These are phyloP conservation scores for Vipera latastei DNA, from an alignment of 2,797 vertebrate genomes.

Conservation along the genomic window DNA sequence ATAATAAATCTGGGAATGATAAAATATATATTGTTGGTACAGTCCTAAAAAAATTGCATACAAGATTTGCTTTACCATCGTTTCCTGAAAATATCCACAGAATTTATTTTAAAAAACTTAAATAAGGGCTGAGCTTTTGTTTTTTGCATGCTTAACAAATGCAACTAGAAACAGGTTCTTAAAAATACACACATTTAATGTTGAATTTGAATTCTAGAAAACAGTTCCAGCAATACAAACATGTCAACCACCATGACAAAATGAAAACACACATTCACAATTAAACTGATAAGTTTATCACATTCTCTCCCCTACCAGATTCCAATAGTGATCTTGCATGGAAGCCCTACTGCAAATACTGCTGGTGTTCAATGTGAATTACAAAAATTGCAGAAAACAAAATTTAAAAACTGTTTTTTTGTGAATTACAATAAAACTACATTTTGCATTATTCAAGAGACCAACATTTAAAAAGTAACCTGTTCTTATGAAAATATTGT, in stretches of 20 bases:
- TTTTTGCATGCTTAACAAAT: conserved; percentile 34
- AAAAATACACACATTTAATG: conserved; percentile 81
- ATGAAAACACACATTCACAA: conserved; percentile 74
- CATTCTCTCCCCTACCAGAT: conserved; percentile 63
- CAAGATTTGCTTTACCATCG: background rate
- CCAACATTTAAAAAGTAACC: conserved; percentile 77
- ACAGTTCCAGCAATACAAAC: conserved; percentile 80
- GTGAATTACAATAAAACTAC: conserved; percentile 73
- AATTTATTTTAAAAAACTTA: background rate
- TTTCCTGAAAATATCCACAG: background rate
- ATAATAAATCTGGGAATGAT: background rate
- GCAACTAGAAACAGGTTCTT: conserved; percentile 72
- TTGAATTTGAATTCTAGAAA: conserved; percentile 76
- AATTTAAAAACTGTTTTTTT: conserved; percentile 63
- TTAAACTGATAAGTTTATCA: conserved; percentile 69
- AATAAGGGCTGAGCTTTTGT: background rate
- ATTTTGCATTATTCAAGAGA: conserved; percentile 76
- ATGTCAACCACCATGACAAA: conserved; percentile 74
- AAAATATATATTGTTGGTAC: background rate
- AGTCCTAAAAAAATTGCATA: background rate
- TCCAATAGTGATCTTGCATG: conserved; percentile 58
- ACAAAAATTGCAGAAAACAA: conserved; percentile 67
- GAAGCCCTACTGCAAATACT: conserved; percentile 72
- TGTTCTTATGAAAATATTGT: conserved; percentile 78
- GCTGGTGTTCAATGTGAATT: conserved; percentile 80